A percentile compares a stretch with the other conserved stretches of the same genome.
Conservation (phyloP, 1,140 invertebrate species). For the Dolichoris vasculosae region DNA sequence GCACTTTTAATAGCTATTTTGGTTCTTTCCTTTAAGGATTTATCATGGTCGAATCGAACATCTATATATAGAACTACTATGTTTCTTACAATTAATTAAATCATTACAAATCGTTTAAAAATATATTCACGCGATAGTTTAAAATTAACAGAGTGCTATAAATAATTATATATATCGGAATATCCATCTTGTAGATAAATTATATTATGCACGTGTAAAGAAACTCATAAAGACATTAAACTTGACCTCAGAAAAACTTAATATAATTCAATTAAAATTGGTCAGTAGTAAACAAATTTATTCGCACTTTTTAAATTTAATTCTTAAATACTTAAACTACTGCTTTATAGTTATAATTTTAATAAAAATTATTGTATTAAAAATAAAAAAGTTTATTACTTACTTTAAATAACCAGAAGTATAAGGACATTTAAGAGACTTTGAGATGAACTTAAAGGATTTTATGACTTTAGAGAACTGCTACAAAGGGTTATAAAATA, state of each 20-base stretch:
- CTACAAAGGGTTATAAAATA: slow-evolving; percentile 14
- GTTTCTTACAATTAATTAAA: not conserved
- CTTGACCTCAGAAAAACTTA: not conserved
- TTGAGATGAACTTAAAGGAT: slow-evolving; percentile 8
- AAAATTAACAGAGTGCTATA: not conserved
- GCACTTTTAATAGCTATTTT: slow-evolving; percentile 5
- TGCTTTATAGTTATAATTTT: not conserved
- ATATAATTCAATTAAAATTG: not conserved
- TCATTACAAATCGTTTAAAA: slow-evolving; percentile 11
- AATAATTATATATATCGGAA: not conserved
- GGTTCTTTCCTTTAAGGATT: not conserved
- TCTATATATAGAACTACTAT: not conserved
- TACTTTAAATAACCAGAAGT: not conserved
- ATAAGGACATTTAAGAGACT: not conserved
- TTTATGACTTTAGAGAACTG: slow-evolving; percentile 12
- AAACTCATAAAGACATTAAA: not conserved
- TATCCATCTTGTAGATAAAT: not conserved
- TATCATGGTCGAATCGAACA: not conserved
- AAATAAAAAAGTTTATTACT: not conserved
- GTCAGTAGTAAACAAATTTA: not conserved
- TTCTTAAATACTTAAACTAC: not conserved
- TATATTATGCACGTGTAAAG: not conserved
- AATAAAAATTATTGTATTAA: not conserved
- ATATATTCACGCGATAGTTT: not conserved
- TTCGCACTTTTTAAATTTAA: not conserved